Evolutionary conservation across 2,113 vertebrate species (phyloP).

Genomic region (Elgaria multicarinata): DNA sequence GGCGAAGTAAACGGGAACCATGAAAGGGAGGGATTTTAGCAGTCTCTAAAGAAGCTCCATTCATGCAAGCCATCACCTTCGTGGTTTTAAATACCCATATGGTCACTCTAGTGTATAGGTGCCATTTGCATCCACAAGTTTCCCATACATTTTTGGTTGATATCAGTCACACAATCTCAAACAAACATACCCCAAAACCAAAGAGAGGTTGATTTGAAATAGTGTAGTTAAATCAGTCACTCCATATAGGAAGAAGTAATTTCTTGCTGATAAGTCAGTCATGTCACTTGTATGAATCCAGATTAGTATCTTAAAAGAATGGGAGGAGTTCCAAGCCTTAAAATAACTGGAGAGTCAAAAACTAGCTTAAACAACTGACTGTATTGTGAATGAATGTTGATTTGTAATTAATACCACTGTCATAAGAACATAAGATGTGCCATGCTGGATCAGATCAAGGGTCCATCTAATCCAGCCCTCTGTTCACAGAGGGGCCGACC

Average conservation of each 20-base stretch:
- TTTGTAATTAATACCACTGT: too few relatives aligned
- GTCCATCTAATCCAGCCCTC: too few relatives aligned
- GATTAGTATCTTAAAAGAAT: too few relatives aligned
- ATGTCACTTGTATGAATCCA: neutral
- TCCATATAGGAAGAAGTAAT: neutral
- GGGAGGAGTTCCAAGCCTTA: too few relatives aligned
- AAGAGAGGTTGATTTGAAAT: neutral
- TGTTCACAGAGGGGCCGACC: too few relatives aligned
- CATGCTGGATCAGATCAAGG: too few relatives aligned
- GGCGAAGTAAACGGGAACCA: neutral
- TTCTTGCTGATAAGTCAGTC: neutral
- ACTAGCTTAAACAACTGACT: neutral
- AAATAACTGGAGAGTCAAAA: neutral
- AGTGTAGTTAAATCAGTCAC: neutral
- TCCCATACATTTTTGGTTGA: neutral
- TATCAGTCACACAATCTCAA: neutral
- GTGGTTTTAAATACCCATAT: neutral
- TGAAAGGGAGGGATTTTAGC: neutral
- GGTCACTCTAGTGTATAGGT: neutral
- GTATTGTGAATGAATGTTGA: too few relatives aligned
- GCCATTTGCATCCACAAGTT: neutral
- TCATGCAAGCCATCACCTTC: neutral
- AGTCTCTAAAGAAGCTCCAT: neutral
- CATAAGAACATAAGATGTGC: too few relatives aligned
- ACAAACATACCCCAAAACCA: neutral